Conservation (phyloP, 2,797 vertebrate genomes). For the Smutsia temminckii region DNA sequence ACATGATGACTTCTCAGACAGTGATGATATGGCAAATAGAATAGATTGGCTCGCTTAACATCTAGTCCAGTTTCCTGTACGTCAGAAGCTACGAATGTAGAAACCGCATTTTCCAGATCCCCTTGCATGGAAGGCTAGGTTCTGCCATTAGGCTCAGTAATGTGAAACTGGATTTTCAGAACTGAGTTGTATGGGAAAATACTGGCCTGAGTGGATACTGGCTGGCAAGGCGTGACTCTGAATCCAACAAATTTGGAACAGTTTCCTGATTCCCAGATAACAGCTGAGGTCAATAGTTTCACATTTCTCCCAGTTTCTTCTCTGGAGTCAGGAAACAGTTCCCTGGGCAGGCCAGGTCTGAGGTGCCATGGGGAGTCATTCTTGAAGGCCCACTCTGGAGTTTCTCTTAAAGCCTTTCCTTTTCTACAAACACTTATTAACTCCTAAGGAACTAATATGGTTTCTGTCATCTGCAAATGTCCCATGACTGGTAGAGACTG, state of each 20-base stretch:
- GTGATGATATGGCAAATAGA: background rate
- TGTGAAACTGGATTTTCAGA: background rate
- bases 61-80: background rate
- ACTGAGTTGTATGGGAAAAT: background rate
- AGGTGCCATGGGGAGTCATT: fast-evolving
- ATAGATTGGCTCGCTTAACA: background rate
- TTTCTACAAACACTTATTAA: background rate
- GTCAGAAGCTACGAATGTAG: background rate
- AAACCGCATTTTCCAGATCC: background rate
- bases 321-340: background rate
- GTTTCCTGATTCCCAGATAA: background rate
- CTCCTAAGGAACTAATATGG: background rate
- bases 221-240: background rate
- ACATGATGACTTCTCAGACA: background rate
- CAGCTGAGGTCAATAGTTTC: background rate
- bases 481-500: background rate
- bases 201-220: background rate
- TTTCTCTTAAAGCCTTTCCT: background rate
- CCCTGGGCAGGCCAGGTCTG: background rate
- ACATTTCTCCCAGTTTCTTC: background rate
- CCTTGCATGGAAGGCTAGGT: background rate
- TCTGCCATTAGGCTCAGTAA: background rate
- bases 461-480: background rate
- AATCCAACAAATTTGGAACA: background rate
- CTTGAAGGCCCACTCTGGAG: background rate